phyloP scores from a whole-genome alignment of 2,113 vertebrate species.

The Sterrhoptilus dennistouni region DNA sequence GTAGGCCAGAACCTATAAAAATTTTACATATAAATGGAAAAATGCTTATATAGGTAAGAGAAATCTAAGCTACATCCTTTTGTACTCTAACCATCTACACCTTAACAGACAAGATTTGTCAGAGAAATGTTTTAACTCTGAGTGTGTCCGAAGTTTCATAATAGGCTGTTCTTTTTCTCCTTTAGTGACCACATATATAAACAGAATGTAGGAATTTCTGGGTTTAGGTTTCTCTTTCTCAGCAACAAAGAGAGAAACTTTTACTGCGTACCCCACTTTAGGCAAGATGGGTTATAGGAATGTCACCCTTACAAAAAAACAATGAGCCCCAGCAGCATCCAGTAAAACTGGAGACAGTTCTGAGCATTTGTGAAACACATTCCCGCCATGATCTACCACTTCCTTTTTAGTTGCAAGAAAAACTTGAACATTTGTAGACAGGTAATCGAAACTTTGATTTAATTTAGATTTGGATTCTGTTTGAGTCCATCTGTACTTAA shows the following conservation, averaged over 20 bases:
- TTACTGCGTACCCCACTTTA: background rate
- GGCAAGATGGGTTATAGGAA: background rate
- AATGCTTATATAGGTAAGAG: background rate
- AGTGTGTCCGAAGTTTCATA: background rate
- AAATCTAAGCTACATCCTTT: conserved; percentile 15
- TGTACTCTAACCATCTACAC: background rate
- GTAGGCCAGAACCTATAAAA: background rate
- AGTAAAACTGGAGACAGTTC: background rate
- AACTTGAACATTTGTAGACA: background rate
- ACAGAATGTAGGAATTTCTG: background rate
- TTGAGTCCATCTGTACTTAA: background rate
- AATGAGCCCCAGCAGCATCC: background rate
- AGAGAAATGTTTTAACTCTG: background rate
- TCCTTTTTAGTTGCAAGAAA: background rate
- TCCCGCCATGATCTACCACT: background rate
- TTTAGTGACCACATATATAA: background rate
- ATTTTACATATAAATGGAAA: background rate
- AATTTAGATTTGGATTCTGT: background rate
- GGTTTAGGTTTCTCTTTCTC: background rate
- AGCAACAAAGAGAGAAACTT: background rate
- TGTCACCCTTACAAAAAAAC: background rate
- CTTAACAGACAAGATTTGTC: background rate
- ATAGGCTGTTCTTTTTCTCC: background rate
- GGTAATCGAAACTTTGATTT: background rate
- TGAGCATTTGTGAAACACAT: background rate